Base-by-base conservation (phyloP, 2,797 vertebrate species). In the Acanthopagrus latus region DNA sequence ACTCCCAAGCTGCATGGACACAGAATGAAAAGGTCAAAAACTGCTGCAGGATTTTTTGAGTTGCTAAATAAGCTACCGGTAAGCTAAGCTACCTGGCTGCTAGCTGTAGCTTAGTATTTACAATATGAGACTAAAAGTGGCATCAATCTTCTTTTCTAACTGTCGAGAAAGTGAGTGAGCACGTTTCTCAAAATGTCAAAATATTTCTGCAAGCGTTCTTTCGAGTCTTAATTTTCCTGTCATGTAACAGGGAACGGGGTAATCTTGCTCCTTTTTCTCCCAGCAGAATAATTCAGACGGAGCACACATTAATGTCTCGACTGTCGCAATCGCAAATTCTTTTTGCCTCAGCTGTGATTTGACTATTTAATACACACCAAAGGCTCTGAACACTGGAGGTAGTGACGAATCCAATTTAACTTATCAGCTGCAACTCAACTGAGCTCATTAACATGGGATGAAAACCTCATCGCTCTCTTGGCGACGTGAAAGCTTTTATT, bases 231-330 rank as follows among this genome's bases (percentile, higher is more conserved):
- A 44, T 50, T 54, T 56, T 12, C 10, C 5, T 60, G 2, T 65
- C 25, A 67, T 12, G 16, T 23, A 25, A 48, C 27, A 67, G 69
- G 20, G 2, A 66, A 7, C 56, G 47, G 54, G 11, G 11, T 51
- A 9, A 13, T n/a, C 33, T 44, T 64, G 69, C 21, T 14, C 2
- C 41, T 25, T 57, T 56, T 33, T 59, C 33, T 21, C 23, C 33
- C 54, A 23, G 54, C 50, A 46, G 23, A 76, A 44, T 64, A 56
- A 74, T 58, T 76, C 71, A 73, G 51, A 60, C 16, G 25, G 7
- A 64, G 12, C 54, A 18, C 18, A 60, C 48, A 56, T 27, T 38
- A 16, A 54, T 47, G 46, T 67, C 67, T 23, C 38, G 20, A 43
- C 27, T 62, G 18, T 55, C 68, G 17, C 41, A 33, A 60, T 72